A percentile compares a stretch with the other conserved stretches of the same genome.
These are phyloP conservation scores for Pheosia gnoma DNA, from an alignment of 2,888 invertebrate species.

Conservation along the genomic window DNA sequence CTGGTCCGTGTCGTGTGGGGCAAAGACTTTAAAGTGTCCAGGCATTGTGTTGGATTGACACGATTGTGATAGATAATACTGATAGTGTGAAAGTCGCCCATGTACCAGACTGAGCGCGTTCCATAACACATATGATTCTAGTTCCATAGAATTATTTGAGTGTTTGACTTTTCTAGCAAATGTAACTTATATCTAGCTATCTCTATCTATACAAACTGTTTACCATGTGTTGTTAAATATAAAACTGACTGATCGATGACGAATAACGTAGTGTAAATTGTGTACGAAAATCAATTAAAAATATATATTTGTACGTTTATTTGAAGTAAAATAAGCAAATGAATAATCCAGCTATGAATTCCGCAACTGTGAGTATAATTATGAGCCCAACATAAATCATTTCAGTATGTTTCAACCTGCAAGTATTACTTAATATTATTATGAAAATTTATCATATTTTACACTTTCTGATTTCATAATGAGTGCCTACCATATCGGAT, in stretches of 20 bases:
- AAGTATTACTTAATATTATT: background rate
- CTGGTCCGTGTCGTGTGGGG: too few relatives aligned
- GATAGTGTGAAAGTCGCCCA: too few relatives aligned
- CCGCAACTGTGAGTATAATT: slow-evolving; percentile 72
- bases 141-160: too few relatives aligned
- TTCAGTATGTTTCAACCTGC: background rate
- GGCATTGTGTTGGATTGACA: too few relatives aligned
- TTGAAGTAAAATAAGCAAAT: slow-evolving; percentile 28
- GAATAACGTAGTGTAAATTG: background rate
- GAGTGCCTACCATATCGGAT: background rate
- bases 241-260: background rate
- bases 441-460: background rate
- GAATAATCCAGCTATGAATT: slow-evolving; percentile 72
- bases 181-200: slow-evolving; percentile 4
- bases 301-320: background rate
- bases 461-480: background rate
- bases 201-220: background rate
- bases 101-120: too few relatives aligned
- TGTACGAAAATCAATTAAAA: background rate
- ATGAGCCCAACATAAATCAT: background rate
- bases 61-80: too few relatives aligned
- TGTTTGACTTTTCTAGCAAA: too few relatives aligned
- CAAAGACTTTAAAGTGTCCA: too few relatives aligned
- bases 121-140: too few relatives aligned
- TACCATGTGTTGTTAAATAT: background rate